phyloP scores from a whole-genome alignment of 2,797 vertebrate genomes.

The Poeciliopsis paucimaculata region DNA sequence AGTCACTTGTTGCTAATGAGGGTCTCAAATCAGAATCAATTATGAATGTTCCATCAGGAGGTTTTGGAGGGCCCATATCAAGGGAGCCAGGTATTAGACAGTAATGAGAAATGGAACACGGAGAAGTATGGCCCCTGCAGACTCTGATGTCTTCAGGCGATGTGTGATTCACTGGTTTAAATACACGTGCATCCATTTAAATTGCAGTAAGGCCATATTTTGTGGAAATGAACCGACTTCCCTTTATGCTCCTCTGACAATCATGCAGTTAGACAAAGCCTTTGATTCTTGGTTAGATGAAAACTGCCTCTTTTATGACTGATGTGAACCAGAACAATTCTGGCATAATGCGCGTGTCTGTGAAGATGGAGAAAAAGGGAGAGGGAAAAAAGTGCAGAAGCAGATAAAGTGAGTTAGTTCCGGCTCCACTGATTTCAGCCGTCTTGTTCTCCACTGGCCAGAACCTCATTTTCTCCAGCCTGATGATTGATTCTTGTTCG shows the following conservation, averaged over 20 bases:
- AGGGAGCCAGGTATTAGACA: slow-evolving; percentile 69
- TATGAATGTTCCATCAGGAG: slow-evolving; percentile 78
- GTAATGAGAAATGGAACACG: slow-evolving; percentile 77
- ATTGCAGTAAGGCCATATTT: slow-evolving; percentile 66
- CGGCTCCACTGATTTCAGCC: slow-evolving; percentile 47
- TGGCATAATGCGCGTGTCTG: slow-evolving; percentile 2
- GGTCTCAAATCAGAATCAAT: slow-evolving; percentile 78
- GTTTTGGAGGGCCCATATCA: slow-evolving; percentile 68
- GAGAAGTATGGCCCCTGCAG: slow-evolving; percentile 68
- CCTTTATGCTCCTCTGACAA: slow-evolving; percentile 59
- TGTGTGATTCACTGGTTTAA: slow-evolving; percentile 68
- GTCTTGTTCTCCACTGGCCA: slow-evolving; percentile 49
- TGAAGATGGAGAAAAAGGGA: slow-evolving; percentile 8
- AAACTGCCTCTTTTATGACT: slow-evolving; percentile 52
- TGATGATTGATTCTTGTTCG: slow-evolving; percentile 80
- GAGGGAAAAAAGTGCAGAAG: neutral
- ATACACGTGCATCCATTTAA: slow-evolving; percentile 77
- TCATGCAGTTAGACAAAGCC: slow-evolving; percentile 59
- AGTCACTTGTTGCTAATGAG: slow-evolving; percentile 78
- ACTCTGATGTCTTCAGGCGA: slow-evolving; percentile 65
- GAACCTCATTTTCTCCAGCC: slow-evolving; percentile 50
- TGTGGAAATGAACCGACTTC: slow-evolving; percentile 67
- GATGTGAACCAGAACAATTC: slow-evolving; percentile 38
- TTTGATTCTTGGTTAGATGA: slow-evolving; percentile 66
- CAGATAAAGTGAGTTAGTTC: slow-evolving; percentile 28